phyloP scores from a whole-genome alignment of 1,140 invertebrate genomes.

The Neodiprion fabricii region DNA sequence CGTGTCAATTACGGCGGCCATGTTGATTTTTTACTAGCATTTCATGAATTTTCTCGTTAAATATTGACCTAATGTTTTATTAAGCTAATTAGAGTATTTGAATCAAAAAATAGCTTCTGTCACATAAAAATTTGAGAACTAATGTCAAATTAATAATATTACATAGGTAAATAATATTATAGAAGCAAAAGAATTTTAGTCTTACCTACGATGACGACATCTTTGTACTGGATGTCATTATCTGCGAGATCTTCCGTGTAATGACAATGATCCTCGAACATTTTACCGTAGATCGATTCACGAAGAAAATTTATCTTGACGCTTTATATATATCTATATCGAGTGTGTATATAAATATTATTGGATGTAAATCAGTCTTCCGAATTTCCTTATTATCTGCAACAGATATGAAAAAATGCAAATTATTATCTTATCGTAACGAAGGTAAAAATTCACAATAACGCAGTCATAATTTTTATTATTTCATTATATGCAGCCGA shows the following conservation, averaged over 20 bases:
- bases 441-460: too few species aligned
- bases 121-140: too few species aligned
- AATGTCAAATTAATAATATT: neutral
- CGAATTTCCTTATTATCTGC: neutral
- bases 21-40: too few species aligned
- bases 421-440: too few species aligned
- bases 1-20: too few species aligned
- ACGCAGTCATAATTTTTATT: too few species aligned
- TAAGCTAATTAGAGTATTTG: too few species aligned
- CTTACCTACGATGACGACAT: slow-evolving; percentile 71
- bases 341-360: neutral
- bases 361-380: neutral
- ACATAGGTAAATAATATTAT: neutral
- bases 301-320: neutral
- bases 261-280: neutral
- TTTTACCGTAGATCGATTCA: neutral
- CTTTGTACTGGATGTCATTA: slow-evolving; percentile 59
- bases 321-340: neutral
- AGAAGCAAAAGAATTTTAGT: neutral
- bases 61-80: too few species aligned
- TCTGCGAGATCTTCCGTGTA: neutral
- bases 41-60: too few species aligned
- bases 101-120: too few species aligned
- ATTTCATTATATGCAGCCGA: too few species aligned
- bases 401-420: neutral